Conservation (phyloP, 2,797 vertebrate species). For the Phyllotis vaccarum region DNA sequence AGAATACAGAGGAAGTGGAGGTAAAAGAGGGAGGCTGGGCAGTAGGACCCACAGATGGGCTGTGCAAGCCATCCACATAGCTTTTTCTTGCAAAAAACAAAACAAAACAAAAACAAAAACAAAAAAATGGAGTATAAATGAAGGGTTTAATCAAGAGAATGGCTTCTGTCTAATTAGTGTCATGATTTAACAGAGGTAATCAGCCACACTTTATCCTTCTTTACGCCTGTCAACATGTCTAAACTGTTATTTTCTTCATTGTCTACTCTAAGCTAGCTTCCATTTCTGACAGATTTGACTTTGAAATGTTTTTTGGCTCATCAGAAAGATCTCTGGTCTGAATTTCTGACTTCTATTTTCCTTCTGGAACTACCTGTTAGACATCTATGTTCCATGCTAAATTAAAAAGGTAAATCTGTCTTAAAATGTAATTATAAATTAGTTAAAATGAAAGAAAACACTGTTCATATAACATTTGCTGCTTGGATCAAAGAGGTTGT, state of each 20-base stretch:
- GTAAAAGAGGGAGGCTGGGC: neutral
- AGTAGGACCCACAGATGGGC: neutral
- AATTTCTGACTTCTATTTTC: slow-evolving; percentile 64
- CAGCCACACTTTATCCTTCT: slow-evolving; percentile 43
- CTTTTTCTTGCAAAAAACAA: slow-evolving; percentile 8
- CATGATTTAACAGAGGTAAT: slow-evolving; percentile 56
- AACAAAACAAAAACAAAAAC: too few species aligned
- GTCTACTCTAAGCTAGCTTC: slow-evolving; percentile 56
- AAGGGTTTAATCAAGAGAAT: slow-evolving; percentile 59
- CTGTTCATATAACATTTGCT: neutral
- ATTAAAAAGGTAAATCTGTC: slow-evolving; percentile 4
- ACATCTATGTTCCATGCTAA: slow-evolving; percentile 1
- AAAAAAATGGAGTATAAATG: neutral
- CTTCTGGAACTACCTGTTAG: slow-evolving; percentile 15
- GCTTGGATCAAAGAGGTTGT: neutral
- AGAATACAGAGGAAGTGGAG: neutral
- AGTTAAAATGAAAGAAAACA: neutral
- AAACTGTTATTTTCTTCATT: slow-evolving; percentile 52
- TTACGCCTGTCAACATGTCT: slow-evolving; percentile 70
- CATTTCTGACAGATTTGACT: slow-evolving; percentile 73
- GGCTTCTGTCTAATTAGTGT: slow-evolving; percentile 62
- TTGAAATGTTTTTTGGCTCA: slow-evolving; percentile 66
- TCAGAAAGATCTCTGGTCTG: slow-evolving; percentile 60
- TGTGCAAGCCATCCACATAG: neutral
- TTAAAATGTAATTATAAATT: neutral